Conservation (phyloP, 2,113 vertebrate species). For the Thymallus thymallus region DNA sequence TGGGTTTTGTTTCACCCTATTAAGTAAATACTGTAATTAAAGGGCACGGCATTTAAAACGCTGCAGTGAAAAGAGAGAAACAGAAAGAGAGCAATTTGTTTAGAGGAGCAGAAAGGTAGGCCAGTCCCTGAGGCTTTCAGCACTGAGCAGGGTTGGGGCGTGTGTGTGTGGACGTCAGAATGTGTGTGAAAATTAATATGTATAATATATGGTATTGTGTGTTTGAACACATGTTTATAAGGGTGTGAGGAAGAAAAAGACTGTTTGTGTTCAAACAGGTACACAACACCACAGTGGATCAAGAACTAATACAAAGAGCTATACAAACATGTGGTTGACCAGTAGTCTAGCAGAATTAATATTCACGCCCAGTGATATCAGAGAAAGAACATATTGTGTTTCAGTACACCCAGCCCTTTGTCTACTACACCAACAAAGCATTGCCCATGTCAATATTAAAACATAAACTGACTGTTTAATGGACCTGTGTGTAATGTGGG, state of each 20-base stretch:
- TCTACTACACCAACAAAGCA: constrained; percentile 26
- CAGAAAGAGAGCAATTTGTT: constrained; percentile 71
- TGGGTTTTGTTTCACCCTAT: constrained; percentile 71
- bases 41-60: constrained; percentile 67
- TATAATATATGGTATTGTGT: neutral
- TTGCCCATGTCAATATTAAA: constrained; percentile 22
- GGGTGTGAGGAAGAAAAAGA: constrained; percentile 7
- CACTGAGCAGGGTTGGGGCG: constrained; percentile 48
- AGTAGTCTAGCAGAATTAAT: constrained; percentile 36
- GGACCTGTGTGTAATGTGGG: constrained; percentile 14
- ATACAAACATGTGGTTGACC: constrained; percentile 32
- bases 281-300: constrained; percentile 8
- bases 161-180: constrained; percentile 35
- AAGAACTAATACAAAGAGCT: constrained; percentile 7
- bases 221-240: neutral
- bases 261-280: constrained; percentile 52
- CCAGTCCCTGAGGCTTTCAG: constrained; percentile 61
- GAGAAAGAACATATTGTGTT: constrained; percentile 15
- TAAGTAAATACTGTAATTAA: constrained; percentile 78
- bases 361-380: constrained; percentile 17
- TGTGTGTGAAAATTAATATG: constrained; percentile 26
- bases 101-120: constrained; percentile 65
- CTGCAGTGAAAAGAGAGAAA: constrained; percentile 70
- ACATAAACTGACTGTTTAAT: neutral
- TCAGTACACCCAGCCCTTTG: constrained; percentile 32